Evolutionary conservation across 2,797 vertebrate genomes (phyloP).

Genomic region (Zalophus californianus): DNA sequence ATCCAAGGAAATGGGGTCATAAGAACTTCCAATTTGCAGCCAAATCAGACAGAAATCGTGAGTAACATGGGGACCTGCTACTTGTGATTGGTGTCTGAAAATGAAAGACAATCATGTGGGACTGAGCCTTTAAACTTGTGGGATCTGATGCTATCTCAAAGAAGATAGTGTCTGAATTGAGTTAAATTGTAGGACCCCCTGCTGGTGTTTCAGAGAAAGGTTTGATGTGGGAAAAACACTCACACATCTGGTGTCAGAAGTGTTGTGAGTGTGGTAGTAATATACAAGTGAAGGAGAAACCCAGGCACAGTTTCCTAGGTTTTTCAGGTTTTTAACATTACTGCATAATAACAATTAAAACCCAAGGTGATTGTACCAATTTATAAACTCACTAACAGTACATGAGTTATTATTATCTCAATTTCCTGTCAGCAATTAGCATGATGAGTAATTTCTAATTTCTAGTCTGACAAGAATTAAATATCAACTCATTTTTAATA

Average conservation of each 20-base stretch:
- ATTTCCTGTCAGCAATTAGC: background rate
- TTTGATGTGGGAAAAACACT: background rate
- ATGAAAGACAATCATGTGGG: too few relatives aligned
- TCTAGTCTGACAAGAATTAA: background rate
- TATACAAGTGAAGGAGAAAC: background rate
- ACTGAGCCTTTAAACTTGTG: background rate
- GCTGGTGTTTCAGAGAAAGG: background rate
- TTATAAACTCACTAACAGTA: background rate
- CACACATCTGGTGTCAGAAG: background rate
- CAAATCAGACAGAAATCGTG: background rate
- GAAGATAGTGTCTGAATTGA: background rate
- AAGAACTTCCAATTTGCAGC: background rate
- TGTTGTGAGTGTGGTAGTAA: background rate
- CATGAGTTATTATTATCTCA: background rate
- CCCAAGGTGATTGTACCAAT: background rate
- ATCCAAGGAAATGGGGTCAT: background rate
- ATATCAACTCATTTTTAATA: background rate
- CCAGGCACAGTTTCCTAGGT: background rate
- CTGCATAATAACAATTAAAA: background rate
- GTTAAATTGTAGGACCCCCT: background rate
- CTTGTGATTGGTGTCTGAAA: background rate
- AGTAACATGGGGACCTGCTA: background rate
- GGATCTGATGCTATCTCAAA: background rate
- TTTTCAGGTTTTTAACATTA: background rate
- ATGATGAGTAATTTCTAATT: background rate